Evolutionary conservation across 2,113 vertebrate species (phyloP).

Genomic region (Ptilonorhynchus violaceus): DNA sequence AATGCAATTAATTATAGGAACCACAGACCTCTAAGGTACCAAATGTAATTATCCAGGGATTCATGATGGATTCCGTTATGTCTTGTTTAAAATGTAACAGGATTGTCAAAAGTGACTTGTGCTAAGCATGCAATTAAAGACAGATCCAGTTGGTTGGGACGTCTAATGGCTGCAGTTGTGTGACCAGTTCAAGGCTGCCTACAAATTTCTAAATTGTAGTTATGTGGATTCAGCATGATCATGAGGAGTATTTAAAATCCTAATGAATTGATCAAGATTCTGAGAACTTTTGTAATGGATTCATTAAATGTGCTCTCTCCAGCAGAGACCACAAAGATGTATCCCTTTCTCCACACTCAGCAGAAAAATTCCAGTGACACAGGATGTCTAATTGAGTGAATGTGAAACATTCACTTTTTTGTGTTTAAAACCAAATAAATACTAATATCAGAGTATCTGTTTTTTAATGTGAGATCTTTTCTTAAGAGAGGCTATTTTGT

Average conservation of each 20-base stretch:
- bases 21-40: slow-evolving; percentile 13
- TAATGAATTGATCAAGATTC: not conserved
- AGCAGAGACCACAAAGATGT: not conserved
- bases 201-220: not conserved
- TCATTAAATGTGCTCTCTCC: not conserved
- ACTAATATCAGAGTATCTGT: not conserved
- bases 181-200: not conserved
- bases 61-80: slow-evolving; percentile 3
- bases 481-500: not conserved
- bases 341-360: not conserved
- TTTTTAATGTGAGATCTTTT: not conserved
- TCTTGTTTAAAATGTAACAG: slow-evolving; percentile 17
- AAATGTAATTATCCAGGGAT: slow-evolving; percentile 27
- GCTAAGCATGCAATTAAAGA: not conserved
- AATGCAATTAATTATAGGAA: slow-evolving; percentile 42
- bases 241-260: not conserved
- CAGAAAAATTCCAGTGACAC: not conserved
- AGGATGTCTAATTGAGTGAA: not conserved
- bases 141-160: not conserved
- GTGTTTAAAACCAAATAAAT: not conserved
- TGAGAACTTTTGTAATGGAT: not conserved
- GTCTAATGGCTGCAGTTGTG: not conserved
- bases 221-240: not conserved
- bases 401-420: not conserved
- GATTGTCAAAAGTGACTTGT: slow-evolving; percentile 8